Evolutionary conservation across 2,113 vertebrate genomes (phyloP).

Genomic region (Pionites leucogaster): DNA sequence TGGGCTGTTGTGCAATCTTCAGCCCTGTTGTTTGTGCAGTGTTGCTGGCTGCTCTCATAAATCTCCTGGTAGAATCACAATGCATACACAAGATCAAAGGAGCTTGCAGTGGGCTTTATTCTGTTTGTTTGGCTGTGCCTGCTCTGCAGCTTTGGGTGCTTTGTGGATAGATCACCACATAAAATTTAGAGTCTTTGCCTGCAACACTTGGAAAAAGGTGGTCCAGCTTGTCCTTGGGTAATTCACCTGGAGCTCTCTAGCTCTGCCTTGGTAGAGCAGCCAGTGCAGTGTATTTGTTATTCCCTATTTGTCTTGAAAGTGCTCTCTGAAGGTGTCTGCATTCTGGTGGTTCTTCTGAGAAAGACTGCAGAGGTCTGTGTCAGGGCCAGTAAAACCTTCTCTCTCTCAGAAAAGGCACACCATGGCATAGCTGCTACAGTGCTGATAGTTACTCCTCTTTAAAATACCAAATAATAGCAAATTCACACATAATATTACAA

Average conservation of each 20-base stretch:
- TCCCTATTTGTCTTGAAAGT: neutral
- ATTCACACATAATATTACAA: neutral
- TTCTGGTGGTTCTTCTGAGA: neutral
- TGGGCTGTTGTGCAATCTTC: neutral
- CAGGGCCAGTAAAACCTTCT: neutral
- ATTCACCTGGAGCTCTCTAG: neutral
- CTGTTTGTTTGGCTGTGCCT: neutral
- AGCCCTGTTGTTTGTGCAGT: neutral
- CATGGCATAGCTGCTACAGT: neutral
- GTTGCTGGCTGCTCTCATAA: neutral
- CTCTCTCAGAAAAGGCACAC: neutral
- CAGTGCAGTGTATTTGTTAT: neutral
- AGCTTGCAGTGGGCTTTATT: neutral
- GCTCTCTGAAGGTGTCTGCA: neutral
- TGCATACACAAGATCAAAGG: slow-evolving; percentile 4
- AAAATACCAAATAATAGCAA: neutral
- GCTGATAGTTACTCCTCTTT: neutral
- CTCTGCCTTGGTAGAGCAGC: neutral
- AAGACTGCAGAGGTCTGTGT: neutral
- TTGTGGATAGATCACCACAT: neutral
- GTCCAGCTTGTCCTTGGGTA: neutral
- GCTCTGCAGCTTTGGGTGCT: neutral
- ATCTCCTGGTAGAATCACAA: neutral
- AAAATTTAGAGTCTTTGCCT: neutral
- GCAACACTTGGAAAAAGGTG: neutral